These are phyloP conservation scores for Formicarius rufipectus DNA, from an alignment of 2,113 vertebrate species.

Conservation along the genomic window DNA sequence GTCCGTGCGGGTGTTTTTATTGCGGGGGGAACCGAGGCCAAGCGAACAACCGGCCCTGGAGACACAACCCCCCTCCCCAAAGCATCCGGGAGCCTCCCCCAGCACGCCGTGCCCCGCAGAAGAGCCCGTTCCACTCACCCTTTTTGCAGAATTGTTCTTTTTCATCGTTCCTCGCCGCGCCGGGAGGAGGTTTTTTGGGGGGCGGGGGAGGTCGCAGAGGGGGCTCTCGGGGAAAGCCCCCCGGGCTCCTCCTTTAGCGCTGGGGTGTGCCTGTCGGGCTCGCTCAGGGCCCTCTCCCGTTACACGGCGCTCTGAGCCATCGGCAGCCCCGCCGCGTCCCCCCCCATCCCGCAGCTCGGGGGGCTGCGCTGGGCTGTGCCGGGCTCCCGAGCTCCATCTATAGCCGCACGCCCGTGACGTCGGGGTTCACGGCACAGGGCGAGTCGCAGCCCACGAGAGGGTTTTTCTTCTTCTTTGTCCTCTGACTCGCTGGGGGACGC, in stretches of 20 bases:
- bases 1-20: too few relatives aligned
- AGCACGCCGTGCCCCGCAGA: neutral
- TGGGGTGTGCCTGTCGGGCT: too few relatives aligned
- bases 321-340: neutral
- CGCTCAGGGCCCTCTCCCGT: neutral
- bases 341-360: conserved; percentile 57
- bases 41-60: neutral
- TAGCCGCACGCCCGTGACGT: conserved; percentile 71
- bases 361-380: neutral
- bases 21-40: neutral
- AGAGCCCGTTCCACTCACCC: conserved; percentile 73
- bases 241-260: too few relatives aligned
- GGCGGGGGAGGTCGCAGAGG: neutral
- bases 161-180: conserved; percentile 77
- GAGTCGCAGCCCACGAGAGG: conserved; percentile 62
- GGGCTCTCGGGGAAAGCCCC: too few relatives aligned
- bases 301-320: neutral
- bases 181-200: neutral
- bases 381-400: conserved; percentile 77
- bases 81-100: neutral
- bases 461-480: conserved; percentile 63
- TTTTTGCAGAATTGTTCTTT: conserved; percentile 82
- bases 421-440: conserved; percentile 58
- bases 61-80: neutral
- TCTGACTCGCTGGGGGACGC: neutral